Conservation (phyloP, 2,888 invertebrate genomes). For the Platycheirus albimanus region DNA sequence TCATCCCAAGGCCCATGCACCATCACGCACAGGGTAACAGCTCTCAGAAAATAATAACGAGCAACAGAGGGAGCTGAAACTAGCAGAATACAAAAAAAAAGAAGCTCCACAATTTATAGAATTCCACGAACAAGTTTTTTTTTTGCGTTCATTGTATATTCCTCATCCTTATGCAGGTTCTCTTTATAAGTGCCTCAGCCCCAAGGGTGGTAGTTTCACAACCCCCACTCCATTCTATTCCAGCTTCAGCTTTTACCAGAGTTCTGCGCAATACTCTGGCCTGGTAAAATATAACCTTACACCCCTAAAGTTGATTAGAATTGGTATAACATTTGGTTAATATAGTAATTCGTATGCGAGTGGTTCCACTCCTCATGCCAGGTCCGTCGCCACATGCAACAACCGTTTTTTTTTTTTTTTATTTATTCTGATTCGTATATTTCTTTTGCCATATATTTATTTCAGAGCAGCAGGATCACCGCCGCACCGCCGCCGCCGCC, state of each 20-base stretch:
- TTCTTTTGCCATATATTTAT: constrained; percentile 40
- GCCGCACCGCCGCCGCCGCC: neutral
- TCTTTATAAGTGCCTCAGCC: constrained; percentile 43
- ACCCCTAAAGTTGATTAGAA: constrained; percentile 79
- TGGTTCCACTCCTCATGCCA: constrained; percentile 70
- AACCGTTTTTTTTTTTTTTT: constrained; percentile 29
- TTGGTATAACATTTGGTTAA: constrained; percentile 79
- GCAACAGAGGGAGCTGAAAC: constrained; percentile 35
- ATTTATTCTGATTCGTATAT: constrained; percentile 40
- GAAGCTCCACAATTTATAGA: constrained; percentile 45
- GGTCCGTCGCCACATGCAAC: constrained; percentile 58
- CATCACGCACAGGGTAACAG: constrained; percentile 27
- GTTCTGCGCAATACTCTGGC: constrained; percentile 1
- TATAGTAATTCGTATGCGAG: constrained; percentile 80
- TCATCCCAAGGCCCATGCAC: constrained; percentile 10
- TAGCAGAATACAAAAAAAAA: neutral
- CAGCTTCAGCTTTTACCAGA: neutral
- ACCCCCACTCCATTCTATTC: constrained; percentile 7
- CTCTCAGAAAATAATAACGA: constrained; percentile 40
- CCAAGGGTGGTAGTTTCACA: constrained; percentile 33
- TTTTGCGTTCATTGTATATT: constrained; percentile 19
- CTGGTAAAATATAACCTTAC: constrained; percentile 64
- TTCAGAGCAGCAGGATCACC: constrained; percentile 31
- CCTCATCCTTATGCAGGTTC: neutral
- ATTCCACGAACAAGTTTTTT: constrained; percentile 19